phyloP scores from a whole-genome alignment of 2,113 vertebrate genomes.

The Corythornis cristatus region DNA sequence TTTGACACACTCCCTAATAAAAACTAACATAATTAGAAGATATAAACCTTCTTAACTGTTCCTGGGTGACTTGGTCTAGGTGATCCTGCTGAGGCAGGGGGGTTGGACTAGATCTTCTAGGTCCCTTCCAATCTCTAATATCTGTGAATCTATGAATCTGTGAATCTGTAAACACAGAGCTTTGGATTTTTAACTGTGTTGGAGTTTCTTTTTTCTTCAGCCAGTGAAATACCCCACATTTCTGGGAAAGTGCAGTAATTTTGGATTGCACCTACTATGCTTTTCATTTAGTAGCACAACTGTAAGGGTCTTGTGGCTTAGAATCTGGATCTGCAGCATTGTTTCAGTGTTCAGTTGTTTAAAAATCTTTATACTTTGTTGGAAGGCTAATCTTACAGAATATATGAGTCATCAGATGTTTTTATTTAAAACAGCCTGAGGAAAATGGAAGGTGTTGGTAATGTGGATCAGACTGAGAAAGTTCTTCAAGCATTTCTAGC shows the following conservation, averaged over 20 bases:
- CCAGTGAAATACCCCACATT: background rate
- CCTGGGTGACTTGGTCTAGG: too few species aligned
- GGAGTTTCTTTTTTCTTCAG: background rate
- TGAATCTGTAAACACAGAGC: background rate
- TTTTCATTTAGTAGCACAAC: background rate
- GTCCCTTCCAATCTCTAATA: too few species aligned
- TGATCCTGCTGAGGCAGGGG: too few species aligned
- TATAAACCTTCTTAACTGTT: background rate
- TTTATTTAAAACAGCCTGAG: constrained; percentile 1
- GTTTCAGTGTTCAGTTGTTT: background rate
- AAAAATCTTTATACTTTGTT: background rate
- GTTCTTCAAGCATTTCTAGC: background rate
- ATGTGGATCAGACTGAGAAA: background rate
- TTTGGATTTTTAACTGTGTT: background rate
- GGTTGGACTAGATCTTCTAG: too few species aligned
- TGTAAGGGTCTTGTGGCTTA: background rate
- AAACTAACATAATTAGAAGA: background rate
- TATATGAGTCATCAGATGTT: background rate
- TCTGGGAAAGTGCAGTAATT: background rate
- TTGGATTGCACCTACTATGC: background rate
- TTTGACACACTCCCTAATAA: background rate
- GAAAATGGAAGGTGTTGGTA: background rate
- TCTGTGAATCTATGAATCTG: too few species aligned
- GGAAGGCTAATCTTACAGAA: background rate
- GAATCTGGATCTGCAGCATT: background rate